Conservation (phyloP, 2,797 vertebrate species). For the Thalassophryne amazonica region DNA sequence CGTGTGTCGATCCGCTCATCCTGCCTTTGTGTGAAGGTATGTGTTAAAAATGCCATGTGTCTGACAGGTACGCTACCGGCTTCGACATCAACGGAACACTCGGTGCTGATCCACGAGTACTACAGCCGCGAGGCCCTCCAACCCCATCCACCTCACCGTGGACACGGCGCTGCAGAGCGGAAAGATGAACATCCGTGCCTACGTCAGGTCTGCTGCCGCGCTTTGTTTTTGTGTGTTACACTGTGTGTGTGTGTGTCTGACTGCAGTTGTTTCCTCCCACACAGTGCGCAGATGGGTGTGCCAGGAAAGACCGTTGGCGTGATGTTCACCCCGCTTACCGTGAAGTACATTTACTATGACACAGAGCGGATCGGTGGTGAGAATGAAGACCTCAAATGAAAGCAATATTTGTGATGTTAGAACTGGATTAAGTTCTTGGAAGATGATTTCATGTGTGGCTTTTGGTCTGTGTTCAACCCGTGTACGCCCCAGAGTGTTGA, state of each 20-base stretch:
- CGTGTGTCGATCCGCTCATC: background rate
- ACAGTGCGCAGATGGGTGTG: conserved; percentile 96
- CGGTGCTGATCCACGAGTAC: conserved; percentile 96
- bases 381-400: conserved; percentile 9
- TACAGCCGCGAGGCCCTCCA: conserved; percentile 95
- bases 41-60: background rate
- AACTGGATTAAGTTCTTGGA: too few species aligned
- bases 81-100: conserved; percentile 98
- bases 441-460: too few species aligned
- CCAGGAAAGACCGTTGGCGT: conserved; percentile 96
- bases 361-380: conserved; percentile 94
- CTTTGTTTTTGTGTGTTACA: conserved; percentile 7
- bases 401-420: background rate
- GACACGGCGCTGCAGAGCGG: conserved; percentile 90
- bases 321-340: conserved; percentile 94
- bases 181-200: conserved; percentile 95
- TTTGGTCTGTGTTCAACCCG: too few species aligned
- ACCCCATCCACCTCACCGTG: conserved; percentile 92
- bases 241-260: conserved; percentile 10
- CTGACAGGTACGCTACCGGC: conserved; percentile 92
- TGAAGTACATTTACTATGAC: conserved; percentile 91
- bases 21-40: too few species aligned
- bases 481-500: too few species aligned
- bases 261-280: too few species aligned
- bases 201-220: conserved; percentile 80